Evolutionary conservation across 1,140 invertebrate species (phyloP).

Genomic region (Artemia franciscana): DNA sequence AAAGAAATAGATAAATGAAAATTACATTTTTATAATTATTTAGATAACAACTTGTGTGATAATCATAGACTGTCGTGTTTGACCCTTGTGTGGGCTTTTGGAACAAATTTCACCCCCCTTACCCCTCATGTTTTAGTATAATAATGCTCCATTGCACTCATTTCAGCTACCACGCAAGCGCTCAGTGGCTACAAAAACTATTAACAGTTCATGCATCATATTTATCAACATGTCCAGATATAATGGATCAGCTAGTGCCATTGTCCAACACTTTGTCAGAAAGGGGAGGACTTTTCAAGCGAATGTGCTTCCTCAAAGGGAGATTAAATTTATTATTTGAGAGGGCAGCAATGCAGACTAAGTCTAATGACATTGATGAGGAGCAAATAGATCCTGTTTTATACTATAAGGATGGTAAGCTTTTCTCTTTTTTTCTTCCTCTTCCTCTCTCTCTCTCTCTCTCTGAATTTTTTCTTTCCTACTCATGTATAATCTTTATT

Average conservation of each 20-base stretch:
- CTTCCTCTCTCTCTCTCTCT: neutral
- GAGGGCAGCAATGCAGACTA: neutral
- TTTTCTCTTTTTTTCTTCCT: neutral
- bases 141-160: too few relatives aligned
- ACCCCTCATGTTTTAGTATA: too few relatives aligned
- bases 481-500: too few relatives aligned
- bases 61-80: too few relatives aligned
- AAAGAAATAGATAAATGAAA: too few relatives aligned
- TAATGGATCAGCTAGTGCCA: neutral
- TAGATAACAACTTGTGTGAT: too few relatives aligned
- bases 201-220: neutral
- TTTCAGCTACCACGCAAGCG: neutral
- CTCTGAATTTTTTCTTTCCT: neutral
- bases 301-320: neutral
- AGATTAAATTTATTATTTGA: neutral
- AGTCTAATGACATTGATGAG: neutral
- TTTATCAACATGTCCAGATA: neutral
- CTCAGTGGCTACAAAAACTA: neutral
- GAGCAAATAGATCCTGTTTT: neutral
- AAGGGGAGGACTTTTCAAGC: neutral
- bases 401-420: neutral
- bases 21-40: too few relatives aligned
- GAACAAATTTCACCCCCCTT: too few relatives aligned
- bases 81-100: too few relatives aligned
- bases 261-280: neutral